Percentiles rank a stretch among this genome's conserved stretches.
Evolutionary conservation across 2,888 invertebrate species (phyloP).

Genomic region (Tyria jacobaeae): DNA sequence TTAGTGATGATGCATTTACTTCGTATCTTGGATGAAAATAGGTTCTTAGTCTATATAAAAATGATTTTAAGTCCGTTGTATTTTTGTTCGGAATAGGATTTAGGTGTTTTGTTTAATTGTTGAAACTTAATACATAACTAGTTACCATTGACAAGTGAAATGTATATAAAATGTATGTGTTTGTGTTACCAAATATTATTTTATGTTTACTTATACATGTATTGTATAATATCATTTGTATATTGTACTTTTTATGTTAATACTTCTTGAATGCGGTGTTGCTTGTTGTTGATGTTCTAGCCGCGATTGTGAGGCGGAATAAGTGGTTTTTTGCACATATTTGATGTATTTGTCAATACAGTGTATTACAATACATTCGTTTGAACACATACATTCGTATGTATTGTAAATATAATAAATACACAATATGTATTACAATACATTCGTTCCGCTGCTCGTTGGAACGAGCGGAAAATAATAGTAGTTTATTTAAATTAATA

Average conservation of each 20-base stretch:
- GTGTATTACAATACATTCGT: too few species aligned
- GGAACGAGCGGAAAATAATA: too few species aligned
- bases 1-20: constrained; percentile 8
- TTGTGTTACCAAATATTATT: constrained; percentile 22
- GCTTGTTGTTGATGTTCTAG: not conserved
- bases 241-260: not conserved
- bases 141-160: constrained; percentile 19
- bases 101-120: constrained; percentile 26
- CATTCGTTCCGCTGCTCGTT: too few species aligned
- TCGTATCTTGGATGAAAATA: not conserved
- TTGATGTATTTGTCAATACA: too few species aligned
- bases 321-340: too few species aligned
- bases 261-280: not conserved
- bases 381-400: too few species aligned
- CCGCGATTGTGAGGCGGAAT: not conserved
- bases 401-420: too few species aligned
- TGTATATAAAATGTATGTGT: constrained; percentile 16
- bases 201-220: constrained; percentile 4
- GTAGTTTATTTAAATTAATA: too few species aligned
- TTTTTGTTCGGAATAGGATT: constrained; percentile 24
- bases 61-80: constrained; percentile 2
- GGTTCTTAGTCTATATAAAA: not conserved
- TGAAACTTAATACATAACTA: constrained; percentile 17
- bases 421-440: too few species aligned
- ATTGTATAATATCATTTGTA: constrained; percentile 4